A percentile compares a stretch with the other conserved stretches of the same genome.
Conservation (phyloP, 2,113 vertebrate species). For the Siniperca chuatsi region DNA sequence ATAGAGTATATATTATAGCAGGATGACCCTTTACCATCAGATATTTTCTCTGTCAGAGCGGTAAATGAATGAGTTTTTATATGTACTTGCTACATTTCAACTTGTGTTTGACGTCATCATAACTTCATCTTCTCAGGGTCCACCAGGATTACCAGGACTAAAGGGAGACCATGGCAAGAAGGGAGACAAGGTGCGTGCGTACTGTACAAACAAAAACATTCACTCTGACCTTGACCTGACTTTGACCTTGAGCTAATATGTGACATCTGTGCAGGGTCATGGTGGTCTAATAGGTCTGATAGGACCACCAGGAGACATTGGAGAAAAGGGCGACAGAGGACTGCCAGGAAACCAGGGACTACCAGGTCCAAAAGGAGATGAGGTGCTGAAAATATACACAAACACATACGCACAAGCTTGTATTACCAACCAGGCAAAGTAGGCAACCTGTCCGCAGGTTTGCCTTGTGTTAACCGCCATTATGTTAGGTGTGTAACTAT, state of each 20-base stretch:
- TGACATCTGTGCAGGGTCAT: slow-evolving; percentile 88
- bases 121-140: slow-evolving; percentile 84
- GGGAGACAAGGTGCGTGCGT: slow-evolving; percentile 91
- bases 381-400: slow-evolving; percentile 80
- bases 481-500: not conserved
- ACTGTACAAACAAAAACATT: not conserved
- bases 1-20: not conserved
- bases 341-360: slow-evolving; percentile 93
- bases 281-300: slow-evolving; percentile 97
- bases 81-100: not conserved
- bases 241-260: slow-evolving; percentile 8
- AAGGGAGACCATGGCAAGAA: slow-evolving; percentile 95
- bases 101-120: not conserved
- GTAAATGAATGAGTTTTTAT: not conserved
- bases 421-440: not conserved
- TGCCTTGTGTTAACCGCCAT: too few relatives aligned
- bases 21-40: not conserved
- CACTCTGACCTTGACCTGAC: not conserved
- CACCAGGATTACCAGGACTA: slow-evolving; percentile 92
- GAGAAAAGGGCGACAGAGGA: slow-evolving; percentile 97
- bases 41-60: not conserved
- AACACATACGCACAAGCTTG: not conserved
- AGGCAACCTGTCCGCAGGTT: not conserved
- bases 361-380: slow-evolving; percentile 93
- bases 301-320: slow-evolving; percentile 94